These are phyloP conservation scores for Gambusia yucatana DNA, from an alignment of 2,797 vertebrate genomes.

Conservation along the genomic window DNA sequence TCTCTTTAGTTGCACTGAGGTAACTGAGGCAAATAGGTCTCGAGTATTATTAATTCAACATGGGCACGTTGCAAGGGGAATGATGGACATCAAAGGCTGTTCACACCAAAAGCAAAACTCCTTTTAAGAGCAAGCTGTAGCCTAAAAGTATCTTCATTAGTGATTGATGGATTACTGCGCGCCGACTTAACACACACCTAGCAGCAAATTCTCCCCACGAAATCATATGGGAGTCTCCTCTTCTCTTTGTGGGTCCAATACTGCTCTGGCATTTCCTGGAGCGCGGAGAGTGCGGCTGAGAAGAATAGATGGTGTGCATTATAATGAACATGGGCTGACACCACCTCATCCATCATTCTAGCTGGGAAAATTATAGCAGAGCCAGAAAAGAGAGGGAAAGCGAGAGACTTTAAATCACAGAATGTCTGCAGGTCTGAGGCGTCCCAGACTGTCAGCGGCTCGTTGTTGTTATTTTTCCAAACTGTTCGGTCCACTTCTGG, in stretches of 20 bases:
- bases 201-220: slow-evolving; percentile 70
- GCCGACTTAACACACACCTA: slow-evolving; percentile 70
- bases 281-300: slow-evolving; percentile 85
- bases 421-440: slow-evolving; percentile 60
- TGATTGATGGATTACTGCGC: slow-evolving; percentile 75
- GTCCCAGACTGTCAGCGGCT: slow-evolving; percentile 59
- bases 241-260: slow-evolving; percentile 66
- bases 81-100: slow-evolving; percentile 46
- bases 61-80: slow-evolving; percentile 48
- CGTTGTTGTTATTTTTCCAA: slow-evolving; percentile 62
- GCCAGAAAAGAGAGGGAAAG: slow-evolving; percentile 62
- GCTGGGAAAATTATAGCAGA: slow-evolving; percentile 82
- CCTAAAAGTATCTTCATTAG: slow-evolving; percentile 75
- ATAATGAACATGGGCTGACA: slow-evolving; percentile 95
- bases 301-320: slow-evolving; percentile 96
- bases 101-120: slow-evolving; percentile 54
- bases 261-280: slow-evolving; percentile 86
- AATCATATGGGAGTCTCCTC: slow-evolving; percentile 73
- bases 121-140: slow-evolving; percentile 46
- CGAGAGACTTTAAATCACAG: slow-evolving; percentile 74
- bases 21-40: slow-evolving; percentile 1
- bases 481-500: slow-evolving; percentile 45
- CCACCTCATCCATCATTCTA: slow-evolving; percentile 91
- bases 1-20: slow-evolving; percentile 6
- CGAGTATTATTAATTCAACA: slow-evolving; percentile 67